phyloP scores from a whole-genome alignment of 2,888 invertebrate species.

The Scrobipalpa costella region DNA sequence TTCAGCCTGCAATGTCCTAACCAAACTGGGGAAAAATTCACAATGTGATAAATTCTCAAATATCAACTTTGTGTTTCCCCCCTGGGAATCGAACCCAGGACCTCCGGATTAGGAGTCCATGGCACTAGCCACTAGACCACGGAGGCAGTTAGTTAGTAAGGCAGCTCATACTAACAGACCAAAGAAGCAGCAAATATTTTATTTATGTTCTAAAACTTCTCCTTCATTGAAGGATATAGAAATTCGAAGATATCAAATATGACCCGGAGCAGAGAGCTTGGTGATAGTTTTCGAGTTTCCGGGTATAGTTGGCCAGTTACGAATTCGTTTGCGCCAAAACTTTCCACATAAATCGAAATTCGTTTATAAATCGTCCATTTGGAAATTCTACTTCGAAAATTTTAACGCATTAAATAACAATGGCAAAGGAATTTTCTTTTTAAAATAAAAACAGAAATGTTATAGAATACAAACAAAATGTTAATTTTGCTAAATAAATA shows the following conservation, averaged over 20 bases:
- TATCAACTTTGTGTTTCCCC: no score
- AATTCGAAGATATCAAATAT: conserved; percentile 17
- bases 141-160: no score
- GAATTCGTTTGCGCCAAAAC: conserved; percentile 27
- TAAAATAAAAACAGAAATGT: background rate
- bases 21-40: no score
- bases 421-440: background rate
- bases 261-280: conserved; percentile 4
- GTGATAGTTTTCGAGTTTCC: conserved; percentile 14
- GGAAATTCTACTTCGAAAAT: conserved; percentile 1
- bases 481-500: no score
- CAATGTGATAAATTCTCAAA: no score
- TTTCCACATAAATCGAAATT: conserved; percentile 40
- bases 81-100: no score
- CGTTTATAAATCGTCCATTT: conserved; percentile 37
- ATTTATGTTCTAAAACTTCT: background rate
- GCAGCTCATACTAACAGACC: no score
- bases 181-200: background rate
- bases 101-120: no score
- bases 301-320: conserved; percentile 14
- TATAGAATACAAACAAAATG: no score
- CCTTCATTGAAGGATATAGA: background rate
- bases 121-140: no score
- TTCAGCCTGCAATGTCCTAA: no score
- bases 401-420: background rate